A percentile compares a stretch with the other conserved stretches of the same genome.
Evolutionary conservation across 2,113 vertebrate genomes (phyloP).

Genomic region (Clarias macrocephalus): DNA sequence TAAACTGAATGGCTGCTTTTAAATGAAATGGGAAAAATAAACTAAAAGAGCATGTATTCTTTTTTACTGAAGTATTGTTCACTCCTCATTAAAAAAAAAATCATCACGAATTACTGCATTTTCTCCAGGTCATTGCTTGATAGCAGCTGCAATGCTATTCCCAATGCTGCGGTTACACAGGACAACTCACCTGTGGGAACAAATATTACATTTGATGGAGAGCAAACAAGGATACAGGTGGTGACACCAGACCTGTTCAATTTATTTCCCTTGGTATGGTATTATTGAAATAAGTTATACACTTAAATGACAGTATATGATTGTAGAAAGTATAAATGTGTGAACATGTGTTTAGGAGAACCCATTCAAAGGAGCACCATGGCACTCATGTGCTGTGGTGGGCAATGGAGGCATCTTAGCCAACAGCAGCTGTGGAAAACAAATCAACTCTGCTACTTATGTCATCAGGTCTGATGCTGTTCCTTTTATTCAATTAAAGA

Average conservation of each 20-base stretch:
- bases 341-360: slow-evolving; percentile 59
- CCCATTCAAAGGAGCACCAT: slow-evolving; percentile 64
- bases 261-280: slow-evolving; percentile 67
- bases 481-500: background rate
- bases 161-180: slow-evolving; percentile 70
- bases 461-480: slow-evolving; percentile 51
- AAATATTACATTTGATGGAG: slow-evolving; percentile 68
- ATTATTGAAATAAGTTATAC: background rate
- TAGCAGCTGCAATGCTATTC: slow-evolving; percentile 60
- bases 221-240: slow-evolving; percentile 61
- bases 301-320: background rate
- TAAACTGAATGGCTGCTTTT: too few species aligned
- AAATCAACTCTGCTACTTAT: slow-evolving; percentile 79
- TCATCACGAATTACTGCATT: background rate
- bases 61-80: background rate
- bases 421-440: slow-evolving; percentile 77
- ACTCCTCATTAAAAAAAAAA: background rate
- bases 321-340: background rate
- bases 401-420: slow-evolving; percentile 82
- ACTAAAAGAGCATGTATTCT: background rate
- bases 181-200: slow-evolving; percentile 69
- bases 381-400: slow-evolving; percentile 76
- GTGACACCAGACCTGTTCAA: slow-evolving; percentile 66
- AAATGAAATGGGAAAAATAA: background rate
- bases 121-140: slow-evolving; percentile 63